Conservation (phyloP, 2,113 vertebrate genomes). For the Polypterus bichir region DNA sequence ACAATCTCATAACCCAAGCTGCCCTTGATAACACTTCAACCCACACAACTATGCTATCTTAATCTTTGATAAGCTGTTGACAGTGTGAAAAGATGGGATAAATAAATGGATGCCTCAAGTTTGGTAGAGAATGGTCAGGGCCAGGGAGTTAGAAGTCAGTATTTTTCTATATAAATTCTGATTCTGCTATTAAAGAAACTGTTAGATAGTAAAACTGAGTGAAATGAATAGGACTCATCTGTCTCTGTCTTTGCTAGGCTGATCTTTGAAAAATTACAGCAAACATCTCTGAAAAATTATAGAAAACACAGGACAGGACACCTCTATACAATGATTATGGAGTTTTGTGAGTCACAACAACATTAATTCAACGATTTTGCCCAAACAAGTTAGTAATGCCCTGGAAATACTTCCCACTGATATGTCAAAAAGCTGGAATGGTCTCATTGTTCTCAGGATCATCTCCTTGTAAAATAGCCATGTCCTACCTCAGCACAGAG, state of each 20-base stretch:
- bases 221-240: background rate
- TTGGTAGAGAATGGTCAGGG: no score
- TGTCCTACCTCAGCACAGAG: background rate
- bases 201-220: background rate
- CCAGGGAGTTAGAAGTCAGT: no score
- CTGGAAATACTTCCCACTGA: no score
- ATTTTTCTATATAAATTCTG: background rate
- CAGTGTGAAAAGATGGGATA: no score
- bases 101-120: no score
- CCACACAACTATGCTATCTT: no score
- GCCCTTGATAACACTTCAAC: no score
- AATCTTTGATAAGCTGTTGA: no score
- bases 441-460: no score
- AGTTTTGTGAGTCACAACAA: background rate
- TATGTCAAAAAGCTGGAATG: no score
- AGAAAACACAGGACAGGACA: background rate
- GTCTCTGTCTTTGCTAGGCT: background rate
- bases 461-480: no score
- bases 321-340: background rate
- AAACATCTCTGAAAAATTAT: background rate
- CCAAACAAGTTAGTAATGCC: background rate
- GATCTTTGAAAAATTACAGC: background rate
- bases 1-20: background rate
- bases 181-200: background rate
- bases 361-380: background rate